Conservation (phyloP, 2,113 vertebrate species). For the Sarotherodon lohbergeri region DNA sequence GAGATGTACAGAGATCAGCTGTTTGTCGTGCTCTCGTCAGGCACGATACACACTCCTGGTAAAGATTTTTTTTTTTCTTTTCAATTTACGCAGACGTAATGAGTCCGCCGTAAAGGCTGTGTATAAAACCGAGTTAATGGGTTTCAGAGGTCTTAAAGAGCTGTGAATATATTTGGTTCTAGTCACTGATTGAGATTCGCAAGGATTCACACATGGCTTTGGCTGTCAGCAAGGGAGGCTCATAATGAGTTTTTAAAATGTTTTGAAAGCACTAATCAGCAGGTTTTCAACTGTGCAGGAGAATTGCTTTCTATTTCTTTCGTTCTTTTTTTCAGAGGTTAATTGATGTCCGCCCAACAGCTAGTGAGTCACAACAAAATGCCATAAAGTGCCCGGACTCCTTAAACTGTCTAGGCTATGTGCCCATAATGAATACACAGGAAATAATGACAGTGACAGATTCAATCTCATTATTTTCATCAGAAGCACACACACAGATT, state of each 20-base stretch:
- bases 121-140: background rate
- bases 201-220: constrained; percentile 4
- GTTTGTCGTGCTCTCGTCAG: background rate
- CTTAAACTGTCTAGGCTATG: constrained; percentile 8
- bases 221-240: background rate
- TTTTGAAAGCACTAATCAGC: constrained; percentile 24
- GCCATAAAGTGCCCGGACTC: constrained; percentile 25
- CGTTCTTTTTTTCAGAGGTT: background rate
- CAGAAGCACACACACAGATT: background rate
- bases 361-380: constrained; percentile 42
- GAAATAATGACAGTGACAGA: constrained; percentile 16
- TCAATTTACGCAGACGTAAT: background rate
- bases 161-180: constrained; percentile 1
- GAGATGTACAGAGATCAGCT: background rate
- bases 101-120: background rate
- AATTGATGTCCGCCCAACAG: constrained; percentile 42
- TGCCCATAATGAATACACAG: constrained; percentile 31
- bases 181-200: background rate
- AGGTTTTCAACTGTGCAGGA: constrained; percentile 19
- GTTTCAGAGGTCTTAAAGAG: background rate
- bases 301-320: background rate
- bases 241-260: constrained; percentile 26
- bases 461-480: constrained; percentile 53
- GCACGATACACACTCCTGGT: background rate
- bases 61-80: background rate